Evolutionary conservation across 2,888 invertebrate species (phyloP).

Genomic region (Trichopria drosophilae): DNA sequence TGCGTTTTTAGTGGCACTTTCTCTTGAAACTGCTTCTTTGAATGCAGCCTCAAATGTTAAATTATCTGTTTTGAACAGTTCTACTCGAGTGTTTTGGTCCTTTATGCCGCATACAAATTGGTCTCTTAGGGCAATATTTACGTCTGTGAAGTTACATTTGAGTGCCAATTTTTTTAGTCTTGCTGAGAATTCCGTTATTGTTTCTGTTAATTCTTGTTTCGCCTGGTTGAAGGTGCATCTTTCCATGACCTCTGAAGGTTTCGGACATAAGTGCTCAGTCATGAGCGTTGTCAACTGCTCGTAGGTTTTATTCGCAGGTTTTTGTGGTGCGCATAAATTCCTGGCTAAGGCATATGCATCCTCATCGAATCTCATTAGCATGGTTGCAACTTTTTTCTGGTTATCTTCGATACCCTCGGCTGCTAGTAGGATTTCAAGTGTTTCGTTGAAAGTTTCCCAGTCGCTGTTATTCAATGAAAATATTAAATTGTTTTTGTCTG

Average conservation of each 20-base stretch:
- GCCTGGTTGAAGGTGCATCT: constrained; percentile 15
- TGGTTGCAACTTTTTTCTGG: constrained; percentile 22
- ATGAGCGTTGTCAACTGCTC: constrained; percentile 25
- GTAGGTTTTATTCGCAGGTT: constrained; percentile 23
- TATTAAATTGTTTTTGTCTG: too few species aligned
- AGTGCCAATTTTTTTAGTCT: constrained; percentile 55
- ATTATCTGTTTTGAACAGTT: too few species aligned
- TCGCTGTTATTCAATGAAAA: constrained; percentile 15
- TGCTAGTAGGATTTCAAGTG: constrained; percentile 32
- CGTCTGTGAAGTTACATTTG: too few species aligned
- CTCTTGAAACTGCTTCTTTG: too few species aligned
- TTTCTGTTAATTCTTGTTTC: constrained; percentile 1
- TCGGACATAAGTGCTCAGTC: constrained; percentile 28
- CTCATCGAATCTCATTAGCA: constrained; percentile 24
- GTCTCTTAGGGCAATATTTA: too few species aligned
- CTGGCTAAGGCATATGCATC: constrained; percentile 22
- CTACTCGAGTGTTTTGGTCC: too few species aligned
- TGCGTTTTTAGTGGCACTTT: too few species aligned
- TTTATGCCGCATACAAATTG: too few species aligned
- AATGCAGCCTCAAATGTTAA: too few species aligned
- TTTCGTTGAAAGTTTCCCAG: constrained; percentile 26
- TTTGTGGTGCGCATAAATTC: constrained; percentile 29
- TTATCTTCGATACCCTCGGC: constrained; percentile 24
- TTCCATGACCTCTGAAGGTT: constrained; percentile 28
- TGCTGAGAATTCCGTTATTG: constrained; percentile 5